These are phyloP conservation scores for Drosophila aldrichi DNA, from an alignment of 2,888 invertebrate species.

Conservation along the genomic window DNA sequence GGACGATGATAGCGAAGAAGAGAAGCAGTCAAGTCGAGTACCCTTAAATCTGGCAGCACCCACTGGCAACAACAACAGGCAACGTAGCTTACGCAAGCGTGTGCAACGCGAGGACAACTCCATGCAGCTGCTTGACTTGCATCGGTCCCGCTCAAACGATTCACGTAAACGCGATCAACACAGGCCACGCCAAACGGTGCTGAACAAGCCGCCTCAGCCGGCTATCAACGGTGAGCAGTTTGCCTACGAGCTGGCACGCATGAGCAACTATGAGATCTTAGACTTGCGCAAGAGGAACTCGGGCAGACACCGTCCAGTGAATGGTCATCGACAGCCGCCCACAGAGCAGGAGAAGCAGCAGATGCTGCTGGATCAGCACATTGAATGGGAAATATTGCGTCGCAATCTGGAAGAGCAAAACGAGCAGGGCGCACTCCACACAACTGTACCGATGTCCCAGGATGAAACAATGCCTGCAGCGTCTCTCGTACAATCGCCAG, in stretches of 20 bases:
- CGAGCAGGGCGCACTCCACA: background rate
- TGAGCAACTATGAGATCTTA: constrained; percentile 81
- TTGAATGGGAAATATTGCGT: constrained; percentile 60
- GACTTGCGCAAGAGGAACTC: constrained; percentile 81
- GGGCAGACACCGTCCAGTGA: constrained; percentile 46
- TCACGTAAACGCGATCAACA: background rate
- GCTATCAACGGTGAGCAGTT: constrained; percentile 81
- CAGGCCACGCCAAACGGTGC: constrained; percentile 11
- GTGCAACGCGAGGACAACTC: constrained; percentile 13
- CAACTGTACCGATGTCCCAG: background rate
- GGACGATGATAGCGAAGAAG: constrained; percentile 65
- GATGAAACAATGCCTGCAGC: background rate
- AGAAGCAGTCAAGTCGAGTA: constrained; percentile 24
- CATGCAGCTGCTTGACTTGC: constrained; percentile 54
- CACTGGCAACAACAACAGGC: constrained; percentile 24
- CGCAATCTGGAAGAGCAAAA: constrained; percentile 49
- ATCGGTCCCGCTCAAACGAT: constrained; percentile 40
- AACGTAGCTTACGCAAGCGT: constrained; percentile 19
- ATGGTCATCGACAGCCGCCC: constrained; percentile 40
- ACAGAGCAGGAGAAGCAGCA: constrained; percentile 56
- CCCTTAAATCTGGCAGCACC: constrained; percentile 55
- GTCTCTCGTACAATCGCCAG: background rate
- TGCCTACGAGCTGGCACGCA: constrained; percentile 72
- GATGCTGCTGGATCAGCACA: constrained; percentile 55
- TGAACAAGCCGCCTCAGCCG: constrained; percentile 71